phyloP scores from a whole-genome alignment of 2,113 vertebrate genomes.

The Carlito syrichta region DNA sequence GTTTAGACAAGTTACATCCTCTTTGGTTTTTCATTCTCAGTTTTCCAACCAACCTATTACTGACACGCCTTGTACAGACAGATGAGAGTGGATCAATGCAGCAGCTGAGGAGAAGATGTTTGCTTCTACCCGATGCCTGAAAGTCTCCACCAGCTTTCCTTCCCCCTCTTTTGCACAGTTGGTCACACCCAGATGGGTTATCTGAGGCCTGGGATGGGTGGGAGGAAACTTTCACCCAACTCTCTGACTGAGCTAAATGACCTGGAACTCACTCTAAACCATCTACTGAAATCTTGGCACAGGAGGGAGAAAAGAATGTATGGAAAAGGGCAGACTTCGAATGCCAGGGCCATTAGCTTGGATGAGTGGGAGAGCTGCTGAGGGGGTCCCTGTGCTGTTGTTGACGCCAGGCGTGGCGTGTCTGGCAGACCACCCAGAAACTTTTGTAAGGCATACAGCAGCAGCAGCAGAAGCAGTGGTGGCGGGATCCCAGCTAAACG shows the following conservation, averaged over 20 bases:
- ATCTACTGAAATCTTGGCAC: constrained; percentile 51
- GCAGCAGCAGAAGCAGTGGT: accelerated
- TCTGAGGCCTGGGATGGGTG: constrained; percentile 21
- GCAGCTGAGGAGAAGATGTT: background rate
- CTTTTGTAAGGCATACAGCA: background rate
- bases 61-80: background rate
- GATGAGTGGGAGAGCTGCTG: background rate
- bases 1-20: background rate
- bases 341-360: background rate
- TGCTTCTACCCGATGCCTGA: background rate
- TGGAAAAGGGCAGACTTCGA: constrained; percentile 54
- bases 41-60: constrained; percentile 5
- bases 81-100: background rate
- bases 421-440: constrained; percentile 34
- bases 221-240: constrained; percentile 46
- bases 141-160: background rate
- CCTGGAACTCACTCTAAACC: constrained; percentile 20
- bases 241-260: constrained; percentile 43
- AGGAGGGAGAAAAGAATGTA: constrained; percentile 43
- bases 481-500: background rate
- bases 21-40: background rate
- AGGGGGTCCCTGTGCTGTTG: background rate
- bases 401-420: background rate
- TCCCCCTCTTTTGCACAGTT: background rate
- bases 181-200: constrained; percentile 23